A percentile compares a stretch with the other conserved stretches of the same genome.
phyloP scores from a whole-genome alignment of 1,140 invertebrate species.

The Diorhabda carinulata region DNA sequence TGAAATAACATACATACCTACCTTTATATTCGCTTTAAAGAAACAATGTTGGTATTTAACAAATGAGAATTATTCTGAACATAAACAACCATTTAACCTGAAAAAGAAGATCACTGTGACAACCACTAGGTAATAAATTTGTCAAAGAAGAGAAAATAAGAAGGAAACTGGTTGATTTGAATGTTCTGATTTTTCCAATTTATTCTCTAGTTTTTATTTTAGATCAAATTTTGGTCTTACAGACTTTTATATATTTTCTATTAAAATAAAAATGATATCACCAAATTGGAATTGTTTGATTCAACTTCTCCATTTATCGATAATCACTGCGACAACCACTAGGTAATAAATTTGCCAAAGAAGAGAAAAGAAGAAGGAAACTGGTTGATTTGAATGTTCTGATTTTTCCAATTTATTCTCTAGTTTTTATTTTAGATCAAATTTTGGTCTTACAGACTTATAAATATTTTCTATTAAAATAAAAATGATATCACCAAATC shows the following conservation, averaged over 20 bases:
- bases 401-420: too few relatives aligned
- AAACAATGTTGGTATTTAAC: slow-evolving; percentile 7
- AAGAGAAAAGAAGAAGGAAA: too few relatives aligned
- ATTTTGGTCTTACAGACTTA: too few relatives aligned
- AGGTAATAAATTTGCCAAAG: too few relatives aligned
- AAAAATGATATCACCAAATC: too few relatives aligned
- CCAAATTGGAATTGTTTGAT: too few relatives aligned
- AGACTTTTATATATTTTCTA: background rate
- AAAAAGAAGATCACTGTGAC: background rate
- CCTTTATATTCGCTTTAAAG: background rate
- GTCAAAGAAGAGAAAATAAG: background rate
- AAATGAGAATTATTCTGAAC: background rate
- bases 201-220: background rate
- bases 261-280: too few relatives aligned
- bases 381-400: too few relatives aligned
- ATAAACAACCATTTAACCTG: slow-evolving; percentile 1
- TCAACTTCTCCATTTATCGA: too few relatives aligned
- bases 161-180: background rate
- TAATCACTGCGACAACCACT: too few relatives aligned
- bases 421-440: too few relatives aligned
- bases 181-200: background rate
- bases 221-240: background rate
- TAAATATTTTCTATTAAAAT: too few relatives aligned
- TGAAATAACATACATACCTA: slow-evolving; percentile 3
- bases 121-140: slow-evolving; percentile 5